Evolutionary conservation across 2,888 invertebrate genomes (phyloP).

Genomic region (Phengaris alcon): DNA sequence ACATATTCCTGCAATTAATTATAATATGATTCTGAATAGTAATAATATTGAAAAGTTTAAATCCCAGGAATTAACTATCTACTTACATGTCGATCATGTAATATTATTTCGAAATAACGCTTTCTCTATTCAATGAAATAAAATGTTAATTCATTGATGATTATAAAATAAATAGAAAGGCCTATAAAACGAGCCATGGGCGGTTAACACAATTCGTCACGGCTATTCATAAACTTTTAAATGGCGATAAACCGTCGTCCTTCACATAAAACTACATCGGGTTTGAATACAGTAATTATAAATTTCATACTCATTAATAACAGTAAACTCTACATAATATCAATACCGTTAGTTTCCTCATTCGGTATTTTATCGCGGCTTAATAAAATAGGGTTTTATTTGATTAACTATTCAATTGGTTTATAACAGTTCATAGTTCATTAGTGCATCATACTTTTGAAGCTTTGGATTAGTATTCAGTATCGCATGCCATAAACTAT

Average conservation of each 20-base stretch:
- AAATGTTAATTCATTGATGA: not conserved
- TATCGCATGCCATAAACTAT: not conserved
- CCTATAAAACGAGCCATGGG: not conserved
- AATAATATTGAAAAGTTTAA: no score
- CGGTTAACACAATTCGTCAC: not conserved
- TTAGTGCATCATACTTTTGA: not conserved
- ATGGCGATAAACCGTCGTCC: conserved; percentile 4
- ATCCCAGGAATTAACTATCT: no score
- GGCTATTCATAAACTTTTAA: not conserved
- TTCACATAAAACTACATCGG: not conserved
- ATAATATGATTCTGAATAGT: no score
- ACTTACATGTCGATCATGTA: no score
- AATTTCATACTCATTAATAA: conserved; percentile 6
- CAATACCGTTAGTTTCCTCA: not conserved
- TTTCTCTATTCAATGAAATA: not conserved
- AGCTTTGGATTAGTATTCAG: not conserved
- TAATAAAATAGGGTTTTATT: not conserved
- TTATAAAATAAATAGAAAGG: conserved; percentile 1
- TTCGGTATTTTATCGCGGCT: not conserved
- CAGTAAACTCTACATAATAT: not conserved
- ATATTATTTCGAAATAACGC: no score
- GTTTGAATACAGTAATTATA: not conserved
- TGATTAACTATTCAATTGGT: not conserved
- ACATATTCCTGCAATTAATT: not conserved
- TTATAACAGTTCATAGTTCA: not conserved